These are phyloP conservation scores for Origma solitaria DNA, from an alignment of 2,113 vertebrate genomes.

Conservation along the genomic window DNA sequence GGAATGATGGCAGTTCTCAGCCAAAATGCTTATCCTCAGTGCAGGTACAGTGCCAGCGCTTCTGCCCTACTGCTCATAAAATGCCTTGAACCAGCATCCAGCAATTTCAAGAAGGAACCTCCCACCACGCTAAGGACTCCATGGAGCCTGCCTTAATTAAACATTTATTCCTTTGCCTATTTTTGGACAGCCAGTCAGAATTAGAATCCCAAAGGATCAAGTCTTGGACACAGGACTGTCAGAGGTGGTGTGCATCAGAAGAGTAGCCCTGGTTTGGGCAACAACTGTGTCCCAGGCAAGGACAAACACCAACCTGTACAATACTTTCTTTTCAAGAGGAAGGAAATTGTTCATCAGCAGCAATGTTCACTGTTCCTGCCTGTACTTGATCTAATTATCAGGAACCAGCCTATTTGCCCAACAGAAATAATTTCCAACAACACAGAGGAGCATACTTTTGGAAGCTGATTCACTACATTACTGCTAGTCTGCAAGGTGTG, in stretches of 20 bases:
- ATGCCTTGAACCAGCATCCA: background rate
- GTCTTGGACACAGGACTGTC: fast-evolving
- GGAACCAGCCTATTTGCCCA: background rate
- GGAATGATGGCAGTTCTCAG: background rate
- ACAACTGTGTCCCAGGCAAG: background rate
- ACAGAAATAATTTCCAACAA: background rate
- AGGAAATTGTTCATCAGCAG: background rate
- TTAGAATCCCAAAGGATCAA: background rate
- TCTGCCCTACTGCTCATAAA: background rate
- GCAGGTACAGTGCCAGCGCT: background rate
- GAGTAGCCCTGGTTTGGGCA: background rate
- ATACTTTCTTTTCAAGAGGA: background rate
- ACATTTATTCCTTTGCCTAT: background rate
- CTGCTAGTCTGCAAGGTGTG: background rate
- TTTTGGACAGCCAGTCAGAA: background rate
- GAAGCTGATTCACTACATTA: background rate
- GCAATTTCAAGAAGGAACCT: background rate
- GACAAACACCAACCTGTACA: background rate
- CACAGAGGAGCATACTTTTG: background rate
- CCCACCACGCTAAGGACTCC: background rate
- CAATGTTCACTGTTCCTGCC: background rate
- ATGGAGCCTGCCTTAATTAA: background rate
- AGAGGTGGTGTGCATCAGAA: background rate
- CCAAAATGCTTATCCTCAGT: background rate
- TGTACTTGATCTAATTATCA: background rate